Evolutionary conservation across 2,888 invertebrate species (phyloP), one percentile per base, ranked within the genome.

Genomic region (Horisme vitalbata): DNA sequence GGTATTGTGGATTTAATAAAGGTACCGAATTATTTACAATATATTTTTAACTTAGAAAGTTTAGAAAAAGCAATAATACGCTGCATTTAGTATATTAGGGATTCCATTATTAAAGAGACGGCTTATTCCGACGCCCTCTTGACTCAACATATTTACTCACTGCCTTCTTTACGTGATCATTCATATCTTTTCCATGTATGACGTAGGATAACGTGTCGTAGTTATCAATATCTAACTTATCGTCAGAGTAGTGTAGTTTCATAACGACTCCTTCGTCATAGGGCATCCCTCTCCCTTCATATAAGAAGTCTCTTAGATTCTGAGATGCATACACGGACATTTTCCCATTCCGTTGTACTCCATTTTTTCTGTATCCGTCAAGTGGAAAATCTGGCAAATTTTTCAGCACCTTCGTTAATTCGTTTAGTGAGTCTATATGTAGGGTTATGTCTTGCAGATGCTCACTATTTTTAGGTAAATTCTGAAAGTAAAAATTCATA

Each of bases 311-410:
- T 0, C 67, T 52, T 1, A 79, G 35, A 32, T 66, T 71, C 6
- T 61, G 57, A 0, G 80, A 75, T 3, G 74, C 4, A 43, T 71
- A 79, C 11, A 68, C 57, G 1, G 71, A 75, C 0, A 64, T 32
- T 43, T 68, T 43, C 0, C 63, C 71, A 2, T 57, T 36, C 6
- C 52, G 58, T 23, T 26, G 50, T 39, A 69, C 57, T 7, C 66
- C 67, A 5, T 55, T 63, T 1, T 57, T 18, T 24, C 35, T 63
- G 52, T 70, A 75, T 3, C 43, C 44, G 7, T 72, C 60, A 2
- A 61, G 2, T 4, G 54, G 14, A 27, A 69, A 65, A 7, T 59
- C 49, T 2, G 39, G 36, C 6, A 50, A 10, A 1, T 20, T 32
- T n/a, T 18, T 31, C 9, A 59, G 15, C 3, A 50, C 45, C 4